Conservation (phyloP, 1,140 invertebrate species). For the Diachasmimorpha longicaudata region DNA sequence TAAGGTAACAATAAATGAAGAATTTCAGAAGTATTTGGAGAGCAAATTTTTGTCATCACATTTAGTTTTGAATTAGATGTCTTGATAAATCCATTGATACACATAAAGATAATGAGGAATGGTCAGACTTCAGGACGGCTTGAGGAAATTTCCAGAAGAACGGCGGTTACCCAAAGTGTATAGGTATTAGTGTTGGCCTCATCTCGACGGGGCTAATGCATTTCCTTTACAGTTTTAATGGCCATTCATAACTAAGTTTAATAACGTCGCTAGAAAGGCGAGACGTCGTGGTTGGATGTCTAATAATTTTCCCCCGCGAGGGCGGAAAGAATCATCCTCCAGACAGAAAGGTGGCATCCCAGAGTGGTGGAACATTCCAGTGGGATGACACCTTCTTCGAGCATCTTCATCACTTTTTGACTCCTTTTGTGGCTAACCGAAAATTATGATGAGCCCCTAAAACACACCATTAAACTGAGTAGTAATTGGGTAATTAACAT, state of each 20-base stretch:
- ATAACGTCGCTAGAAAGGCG: constrained; percentile 53
- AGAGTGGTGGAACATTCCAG: neutral
- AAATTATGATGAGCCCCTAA: neutral
- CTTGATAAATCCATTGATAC: no score
- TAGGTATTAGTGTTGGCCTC: constrained; percentile 36
- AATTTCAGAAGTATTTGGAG: neutral
- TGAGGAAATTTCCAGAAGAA: neutral
- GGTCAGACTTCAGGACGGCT: no score
- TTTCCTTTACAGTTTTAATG: constrained; percentile 64
- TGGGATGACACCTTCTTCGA: neutral
- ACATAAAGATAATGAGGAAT: no score
- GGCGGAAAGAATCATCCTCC: neutral
- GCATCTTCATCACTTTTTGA: constrained; percentile 1
- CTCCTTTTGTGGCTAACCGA: neutral
- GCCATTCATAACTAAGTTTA: constrained; percentile 63
- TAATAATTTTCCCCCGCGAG: constrained; percentile 49
- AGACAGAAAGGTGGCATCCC: neutral
- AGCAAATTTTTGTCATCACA: neutral
- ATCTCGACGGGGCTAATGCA: constrained; percentile 53
- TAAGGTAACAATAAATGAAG: neutral
- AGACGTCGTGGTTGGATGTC: constrained; percentile 54
- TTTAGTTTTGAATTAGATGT: no score
- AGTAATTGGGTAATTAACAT: constrained; percentile 61
- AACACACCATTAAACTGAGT: constrained; percentile 25
- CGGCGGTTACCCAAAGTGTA: neutral